Conservation (phyloP, 1,140 invertebrate genomes). For the Pseudachorutes palmiensis region DNA sequence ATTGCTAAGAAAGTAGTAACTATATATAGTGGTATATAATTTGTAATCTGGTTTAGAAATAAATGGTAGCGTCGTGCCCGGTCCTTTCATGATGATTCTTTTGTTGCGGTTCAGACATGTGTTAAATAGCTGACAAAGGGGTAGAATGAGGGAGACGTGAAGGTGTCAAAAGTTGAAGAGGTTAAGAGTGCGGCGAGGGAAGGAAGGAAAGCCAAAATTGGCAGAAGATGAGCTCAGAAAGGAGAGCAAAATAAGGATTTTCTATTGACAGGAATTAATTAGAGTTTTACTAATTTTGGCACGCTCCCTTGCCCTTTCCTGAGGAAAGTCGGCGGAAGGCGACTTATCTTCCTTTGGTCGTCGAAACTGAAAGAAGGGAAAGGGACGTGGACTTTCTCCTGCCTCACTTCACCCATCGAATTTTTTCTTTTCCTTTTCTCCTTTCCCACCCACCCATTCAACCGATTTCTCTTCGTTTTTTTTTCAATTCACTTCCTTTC, state of each 20-base stretch:
- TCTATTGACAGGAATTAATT: constrained; percentile 34
- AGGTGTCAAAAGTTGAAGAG: neutral
- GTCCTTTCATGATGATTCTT: no score
- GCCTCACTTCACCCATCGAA: constrained; percentile 17
- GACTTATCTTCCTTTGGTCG: neutral
- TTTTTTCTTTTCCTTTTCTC: constrained; percentile 23
- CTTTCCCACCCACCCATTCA: constrained; percentile 25
- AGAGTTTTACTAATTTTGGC: constrained; percentile 34
- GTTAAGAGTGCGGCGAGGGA: neutral
- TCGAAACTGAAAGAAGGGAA: constrained; percentile 2
- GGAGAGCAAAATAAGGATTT: constrained; percentile 10
- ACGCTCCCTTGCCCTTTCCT: constrained; percentile 21
- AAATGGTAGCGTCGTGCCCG: no score
- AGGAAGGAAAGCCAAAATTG: neutral
- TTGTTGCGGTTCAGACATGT: no score
- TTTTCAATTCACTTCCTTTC: neutral
- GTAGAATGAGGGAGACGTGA: neutral
- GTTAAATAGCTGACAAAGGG: neutral
- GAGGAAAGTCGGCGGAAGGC: constrained; percentile 3
- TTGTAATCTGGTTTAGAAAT: no score
- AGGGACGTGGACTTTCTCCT: constrained; percentile 9
- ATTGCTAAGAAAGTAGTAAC: no score
- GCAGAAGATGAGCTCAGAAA: neutral
- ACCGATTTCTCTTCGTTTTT: constrained; percentile 9
- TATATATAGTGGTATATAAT: no score